These are phyloP conservation scores for Megalops atlanticus DNA, from an alignment of 2,113 vertebrate genomes.

Conservation along the genomic window DNA sequence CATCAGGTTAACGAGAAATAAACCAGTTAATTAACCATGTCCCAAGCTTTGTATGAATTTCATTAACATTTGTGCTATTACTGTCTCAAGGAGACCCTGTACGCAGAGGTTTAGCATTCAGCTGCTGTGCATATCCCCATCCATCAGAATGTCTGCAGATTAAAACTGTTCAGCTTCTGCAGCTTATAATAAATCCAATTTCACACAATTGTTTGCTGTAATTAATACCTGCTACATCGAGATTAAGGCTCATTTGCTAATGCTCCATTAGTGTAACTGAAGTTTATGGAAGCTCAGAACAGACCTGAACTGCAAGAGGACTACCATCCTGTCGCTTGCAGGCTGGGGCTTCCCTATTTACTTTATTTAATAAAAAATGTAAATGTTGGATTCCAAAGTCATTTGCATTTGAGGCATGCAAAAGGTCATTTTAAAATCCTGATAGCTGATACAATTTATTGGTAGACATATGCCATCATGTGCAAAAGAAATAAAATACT, in stretches of 20 bases:
- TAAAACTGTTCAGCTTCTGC: neutral
- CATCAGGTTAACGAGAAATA: neutral
- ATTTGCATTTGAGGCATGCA: neutral
- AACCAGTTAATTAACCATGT: neutral
- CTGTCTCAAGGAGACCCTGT: neutral
- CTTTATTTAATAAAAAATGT: neutral
- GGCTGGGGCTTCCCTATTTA: neutral
- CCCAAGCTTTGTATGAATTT: neutral
- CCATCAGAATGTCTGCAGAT: slow-evolving; percentile 12
- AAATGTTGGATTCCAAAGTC: neutral
- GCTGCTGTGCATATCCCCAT: neutral
- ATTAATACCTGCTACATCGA: slow-evolving; percentile 38
- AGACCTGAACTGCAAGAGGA: neutral
- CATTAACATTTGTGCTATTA: neutral
- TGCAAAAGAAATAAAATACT: no score
- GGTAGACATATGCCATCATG: neutral
- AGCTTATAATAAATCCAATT: slow-evolving; percentile 32
- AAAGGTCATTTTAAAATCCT: neutral
- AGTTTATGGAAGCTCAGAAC: slow-evolving; percentile 35
- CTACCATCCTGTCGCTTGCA: neutral
- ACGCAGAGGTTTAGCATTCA: slow-evolving; percentile 16
- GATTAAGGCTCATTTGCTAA: slow-evolving; percentile 42
- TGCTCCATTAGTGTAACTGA: slow-evolving; percentile 28
- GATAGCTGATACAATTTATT: neutral
- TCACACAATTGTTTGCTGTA: slow-evolving; percentile 34